Percentiles rank a stretch among this genome's conserved stretches.
phyloP scores from a whole-genome alignment of 1,140 invertebrate genomes.

The Macrotrachela quadricornifera region DNA sequence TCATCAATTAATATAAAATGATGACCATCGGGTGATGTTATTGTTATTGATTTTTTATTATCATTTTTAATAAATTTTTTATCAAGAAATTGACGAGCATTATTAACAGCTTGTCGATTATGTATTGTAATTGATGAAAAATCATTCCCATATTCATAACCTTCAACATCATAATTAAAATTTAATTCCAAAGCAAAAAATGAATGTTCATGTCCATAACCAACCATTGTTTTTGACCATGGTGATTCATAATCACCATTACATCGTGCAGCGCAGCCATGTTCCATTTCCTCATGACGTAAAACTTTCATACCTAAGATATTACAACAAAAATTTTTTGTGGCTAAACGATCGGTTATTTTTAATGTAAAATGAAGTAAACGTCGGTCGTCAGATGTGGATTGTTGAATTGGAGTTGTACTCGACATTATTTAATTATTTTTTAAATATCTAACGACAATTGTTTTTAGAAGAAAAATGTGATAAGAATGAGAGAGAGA shows the following conservation, averaged over 20 bases:
- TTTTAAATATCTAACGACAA: too few relatives aligned
- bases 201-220: slow-evolving; percentile 76
- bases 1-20: slow-evolving; percentile 57
- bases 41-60: slow-evolving; percentile 35
- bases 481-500: too few relatives aligned
- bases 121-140: slow-evolving; percentile 56
- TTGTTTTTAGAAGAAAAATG: too few relatives aligned
- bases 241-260: slow-evolving; percentile 56
- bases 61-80: slow-evolving; percentile 42
- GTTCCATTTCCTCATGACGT: slow-evolving; percentile 83
- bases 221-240: slow-evolving; percentile 98
- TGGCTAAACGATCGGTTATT: slow-evolving; percentile 59
- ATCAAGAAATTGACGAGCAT: slow-evolving; percentile 35
- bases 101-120: slow-evolving; percentile 49
- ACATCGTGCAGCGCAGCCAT: slow-evolving; percentile 79
- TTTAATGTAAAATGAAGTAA: slow-evolving; percentile 86
- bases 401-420: too few relatives aligned
- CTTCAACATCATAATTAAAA: slow-evolving; percentile 78
- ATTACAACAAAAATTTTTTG: slow-evolving; percentile 63
- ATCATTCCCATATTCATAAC: slow-evolving; percentile 68
- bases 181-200: slow-evolving; percentile 92
- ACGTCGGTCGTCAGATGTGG: slow-evolving; percentile 19
- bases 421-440: too few relatives aligned
- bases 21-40: slow-evolving; percentile 71
- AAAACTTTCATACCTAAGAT: slow-evolving; percentile 76